A percentile compares a stretch with the other conserved stretches of the same genome.
Evolutionary conservation across 2,113 vertebrate genomes (phyloP).

Genomic region (Dolichallabes microphthalmus): DNA sequence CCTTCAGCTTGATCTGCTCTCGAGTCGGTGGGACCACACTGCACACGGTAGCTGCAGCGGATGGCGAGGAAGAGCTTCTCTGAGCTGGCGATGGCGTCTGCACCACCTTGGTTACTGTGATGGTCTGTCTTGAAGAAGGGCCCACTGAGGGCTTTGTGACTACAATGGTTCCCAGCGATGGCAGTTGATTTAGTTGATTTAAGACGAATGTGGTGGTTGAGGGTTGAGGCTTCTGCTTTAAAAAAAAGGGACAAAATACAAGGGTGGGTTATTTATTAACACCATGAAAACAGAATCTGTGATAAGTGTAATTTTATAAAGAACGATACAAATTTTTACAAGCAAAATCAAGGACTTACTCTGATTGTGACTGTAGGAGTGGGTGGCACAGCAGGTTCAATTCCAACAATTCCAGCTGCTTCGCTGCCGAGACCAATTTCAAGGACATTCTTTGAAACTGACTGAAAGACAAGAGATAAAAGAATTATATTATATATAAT

Average conservation of each 20-base stretch:
- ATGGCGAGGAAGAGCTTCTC: conserved; percentile 71
- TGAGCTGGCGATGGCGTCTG: conserved; percentile 76
- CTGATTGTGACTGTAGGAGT: conserved; percentile 84
- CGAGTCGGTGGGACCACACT: conserved; percentile 79
- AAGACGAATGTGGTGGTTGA: conserved; percentile 98
- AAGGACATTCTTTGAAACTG: conserved; percentile 83
- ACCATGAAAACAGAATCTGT: not conserved
- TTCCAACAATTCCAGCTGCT: conserved; percentile 55
- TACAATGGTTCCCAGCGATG: conserved; percentile 85
- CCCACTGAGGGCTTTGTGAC: conserved; percentile 87
- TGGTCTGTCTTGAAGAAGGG: conserved; percentile 87
- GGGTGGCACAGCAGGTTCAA: conserved; percentile 72
- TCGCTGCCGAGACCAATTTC: conserved; percentile 82
- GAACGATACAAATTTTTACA: no score
- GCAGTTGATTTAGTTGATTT: conserved; percentile 98
- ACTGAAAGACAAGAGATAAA: conserved; percentile 66
- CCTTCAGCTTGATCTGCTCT: conserved; percentile 92
- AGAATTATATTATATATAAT: no score
- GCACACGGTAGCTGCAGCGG: conserved; percentile 71
- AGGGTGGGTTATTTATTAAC: conserved; percentile 23
- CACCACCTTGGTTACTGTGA: conserved; percentile 94
- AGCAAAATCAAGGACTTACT: conserved; percentile 70
- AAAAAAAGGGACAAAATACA: not conserved
- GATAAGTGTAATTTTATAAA: not conserved
- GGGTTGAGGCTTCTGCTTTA: conserved; percentile 85